Percentiles rank a stretch among this genome's conserved stretches.
Conservation (phyloP, 2,797 vertebrate genomes). For the Myoxocephalus aenaeus region DNA sequence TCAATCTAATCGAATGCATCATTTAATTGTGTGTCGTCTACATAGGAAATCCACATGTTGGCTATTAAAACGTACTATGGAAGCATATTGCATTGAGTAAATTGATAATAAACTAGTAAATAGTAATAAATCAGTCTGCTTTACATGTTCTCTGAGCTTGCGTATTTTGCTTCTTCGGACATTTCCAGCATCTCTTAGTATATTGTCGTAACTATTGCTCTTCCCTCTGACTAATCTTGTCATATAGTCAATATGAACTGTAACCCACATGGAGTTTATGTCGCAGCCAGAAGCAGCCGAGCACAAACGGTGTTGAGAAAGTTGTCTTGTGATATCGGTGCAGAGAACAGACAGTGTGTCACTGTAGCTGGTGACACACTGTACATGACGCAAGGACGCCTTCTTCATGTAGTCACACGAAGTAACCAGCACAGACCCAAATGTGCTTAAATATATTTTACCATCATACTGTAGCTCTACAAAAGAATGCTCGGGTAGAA, state of each 20-base stretch:
- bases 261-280: not conserved
- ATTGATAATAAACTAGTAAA: not conserved
- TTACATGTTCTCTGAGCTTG: not conserved
- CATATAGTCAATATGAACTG: not conserved
- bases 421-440: slow-evolving; percentile 3
- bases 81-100: not conserved
- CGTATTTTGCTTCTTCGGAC: not conserved
- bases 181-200: not conserved
- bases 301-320: slow-evolving; percentile 15
- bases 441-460: not conserved
- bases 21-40: not conserved
- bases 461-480: not conserved
- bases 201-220: not conserved
- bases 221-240: not conserved
- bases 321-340: not conserved
- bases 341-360: not conserved
- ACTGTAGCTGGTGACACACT: not conserved
- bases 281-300: not conserved
- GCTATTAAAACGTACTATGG: not conserved
- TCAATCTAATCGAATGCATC: slow-evolving; percentile 20
- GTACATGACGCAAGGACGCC: not conserved
- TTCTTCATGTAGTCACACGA: not conserved
- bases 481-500: not conserved
- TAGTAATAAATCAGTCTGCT: not conserved
- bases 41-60: not conserved